Conservation (phyloP, 1,140 invertebrate species). For the Drosophila santomea region DNA sequence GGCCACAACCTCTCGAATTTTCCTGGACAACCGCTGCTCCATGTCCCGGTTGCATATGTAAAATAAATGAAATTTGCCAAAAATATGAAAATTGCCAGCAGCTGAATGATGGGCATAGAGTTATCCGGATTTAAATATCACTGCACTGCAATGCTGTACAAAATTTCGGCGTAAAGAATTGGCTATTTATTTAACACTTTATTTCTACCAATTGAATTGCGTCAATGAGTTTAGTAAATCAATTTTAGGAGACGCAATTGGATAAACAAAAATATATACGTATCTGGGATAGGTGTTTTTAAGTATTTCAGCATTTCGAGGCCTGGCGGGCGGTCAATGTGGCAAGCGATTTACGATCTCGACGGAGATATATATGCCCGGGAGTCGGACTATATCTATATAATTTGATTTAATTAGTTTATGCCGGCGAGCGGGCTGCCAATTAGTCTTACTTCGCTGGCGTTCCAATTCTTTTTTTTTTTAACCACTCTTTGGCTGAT, state of each 20-base stretch:
- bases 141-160: too few species aligned
- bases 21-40: background rate
- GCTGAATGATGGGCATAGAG: too few species aligned
- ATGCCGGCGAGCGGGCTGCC: constrained; percentile 56
- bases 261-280: constrained; percentile 27
- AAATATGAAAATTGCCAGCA: constrained; percentile 11
- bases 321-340: constrained; percentile 33
- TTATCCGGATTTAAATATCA: background rate
- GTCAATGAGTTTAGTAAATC: constrained; percentile 43
- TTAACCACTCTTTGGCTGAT: background rate
- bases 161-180: too few species aligned
- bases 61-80: constrained; percentile 8
- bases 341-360: constrained; percentile 74
- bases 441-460: constrained; percentile 67
- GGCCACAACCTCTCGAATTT: background rate
- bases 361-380: constrained; percentile 49
- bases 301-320: background rate
- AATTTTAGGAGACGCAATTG: constrained; percentile 19
- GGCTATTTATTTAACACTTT: background rate
- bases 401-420: constrained; percentile 76
- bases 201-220: constrained; percentile 50
- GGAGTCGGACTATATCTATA: constrained; percentile 23
- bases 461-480: background rate
- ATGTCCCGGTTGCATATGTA: background rate
- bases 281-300: background rate